Percentiles rank a stretch among this genome's conserved stretches.
Conservation (phyloP, 2,888 invertebrate species). For the Calameuta pallipes region DNA sequence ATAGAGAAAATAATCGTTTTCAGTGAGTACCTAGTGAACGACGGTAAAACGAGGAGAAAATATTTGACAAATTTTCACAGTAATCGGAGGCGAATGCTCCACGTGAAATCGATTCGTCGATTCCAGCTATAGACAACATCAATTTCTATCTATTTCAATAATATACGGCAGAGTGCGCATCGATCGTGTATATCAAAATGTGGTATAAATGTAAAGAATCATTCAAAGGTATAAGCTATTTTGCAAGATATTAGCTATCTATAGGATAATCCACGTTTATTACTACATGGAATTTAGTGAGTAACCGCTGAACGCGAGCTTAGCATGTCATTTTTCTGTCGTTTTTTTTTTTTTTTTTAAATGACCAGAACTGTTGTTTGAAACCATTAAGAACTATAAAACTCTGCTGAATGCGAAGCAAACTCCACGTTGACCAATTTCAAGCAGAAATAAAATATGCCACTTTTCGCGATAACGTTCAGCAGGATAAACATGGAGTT, state of each 20-base stretch:
- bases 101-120: neutral
- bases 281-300: neutral
- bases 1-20: neutral
- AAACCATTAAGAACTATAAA: no score
- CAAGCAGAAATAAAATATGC: neutral
- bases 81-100: neutral
- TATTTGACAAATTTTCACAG: neutral
- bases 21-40: neutral
- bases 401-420: no score
- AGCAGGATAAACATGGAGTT: neutral
- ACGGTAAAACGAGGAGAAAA: neutral
- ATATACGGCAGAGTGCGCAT: neutral
- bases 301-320: no score
- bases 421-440: neutral
- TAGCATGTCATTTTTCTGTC: no score
- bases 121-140: neutral
- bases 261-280: slow-evolving; percentile 17
- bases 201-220: neutral
- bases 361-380: no score
- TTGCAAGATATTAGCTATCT: neutral
- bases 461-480: neutral
- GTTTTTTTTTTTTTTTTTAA: no score
- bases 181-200: neutral
- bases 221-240: neutral
- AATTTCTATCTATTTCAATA: neutral